Base-by-base conservation (phyloP, 2,797 vertebrate species). In the Crypturellus tataupa region DNA sequence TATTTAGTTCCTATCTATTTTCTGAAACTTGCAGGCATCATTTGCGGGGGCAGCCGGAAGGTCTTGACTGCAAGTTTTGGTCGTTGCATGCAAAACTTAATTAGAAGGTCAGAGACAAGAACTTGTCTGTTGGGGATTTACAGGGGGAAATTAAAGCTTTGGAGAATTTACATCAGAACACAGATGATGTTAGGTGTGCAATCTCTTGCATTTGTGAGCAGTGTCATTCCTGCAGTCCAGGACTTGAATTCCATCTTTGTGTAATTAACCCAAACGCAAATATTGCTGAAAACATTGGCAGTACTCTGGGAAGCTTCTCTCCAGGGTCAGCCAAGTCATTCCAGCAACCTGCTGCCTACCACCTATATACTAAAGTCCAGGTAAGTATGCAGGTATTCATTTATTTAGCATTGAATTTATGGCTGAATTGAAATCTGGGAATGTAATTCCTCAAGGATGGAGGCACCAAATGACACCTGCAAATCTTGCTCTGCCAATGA, bases 31-130 rank as follows among this genome's bases (percentile, higher is more conserved):
- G 6, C 60, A 92, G 82, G 56, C 58, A 88, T 33, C 9, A 31
- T 91, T 95, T 90, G 71, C 47, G 79, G 49, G 49, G 88, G 60
- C 39, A 75, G 80, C 17, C 44, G 75, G 76, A 90, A 77, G 40
- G 63, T 85, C 87, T 85, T 35, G 31, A 63, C 63, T 80, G 63
- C 89, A 80, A 96, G 49, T 58, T 95, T 94, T 87, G 80, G 24
- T 25, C 94, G 46, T 55, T 92, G 70, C 56, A 87, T 58, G 4
- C 33, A 51, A 89, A 90, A 85, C 47, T 85, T 92, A 88, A 91
- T 94, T 80, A 89, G 29, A 94, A 89, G 77, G 81, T 93, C 76
- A 64, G 63, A 93, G 44, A 69, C 71, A 60, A 63, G 29, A 94
- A 69, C 17, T 85, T 73, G 35, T 67, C 86, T 68, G 65, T 47